Evolutionary conservation across 1,140 invertebrate genomes (phyloP).

Genomic region (Aphelenchoides fujianensis): DNA sequence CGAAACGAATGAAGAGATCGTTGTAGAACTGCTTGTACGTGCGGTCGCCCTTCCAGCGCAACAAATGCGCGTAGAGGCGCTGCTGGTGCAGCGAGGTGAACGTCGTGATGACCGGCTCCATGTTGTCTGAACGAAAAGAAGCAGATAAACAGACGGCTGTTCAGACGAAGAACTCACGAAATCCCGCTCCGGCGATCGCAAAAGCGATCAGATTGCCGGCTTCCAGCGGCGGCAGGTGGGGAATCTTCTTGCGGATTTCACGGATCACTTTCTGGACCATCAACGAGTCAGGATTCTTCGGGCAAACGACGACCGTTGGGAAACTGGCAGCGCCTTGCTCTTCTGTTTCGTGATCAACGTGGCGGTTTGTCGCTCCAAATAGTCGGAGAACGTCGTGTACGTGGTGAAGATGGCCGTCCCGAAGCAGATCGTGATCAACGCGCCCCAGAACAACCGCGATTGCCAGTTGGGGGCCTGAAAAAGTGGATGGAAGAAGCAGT

Average conservation of each 20-base stretch:
- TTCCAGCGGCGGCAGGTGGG: neutral
- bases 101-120: neutral
- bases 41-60: constrained; percentile 9
- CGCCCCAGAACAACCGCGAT: neutral
- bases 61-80: constrained; percentile 1
- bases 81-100: neutral
- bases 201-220: constrained; percentile 15
- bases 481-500: neutral
- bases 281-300: constrained; percentile 16
- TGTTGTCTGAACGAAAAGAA: too few relatives aligned
- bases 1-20: constrained; percentile 7
- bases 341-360: constrained; percentile 2
- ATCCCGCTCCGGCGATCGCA: constrained; percentile 15
- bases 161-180: too few relatives aligned
- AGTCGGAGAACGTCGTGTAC: neutral
- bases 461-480: neutral
- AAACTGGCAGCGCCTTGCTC: neutral
- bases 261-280: neutral
- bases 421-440: neutral
- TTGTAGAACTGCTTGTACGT: constrained; percentile 12
- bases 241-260: neutral
- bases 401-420: neutral
- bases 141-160: too few relatives aligned
- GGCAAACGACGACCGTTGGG: constrained; percentile 10
- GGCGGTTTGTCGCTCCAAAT: constrained; percentile 18